Percentiles rank a stretch among this genome's conserved stretches.
Evolutionary conservation across 1,140 invertebrate species (phyloP).

Genomic region (Zaprionus lachaisei): DNA sequence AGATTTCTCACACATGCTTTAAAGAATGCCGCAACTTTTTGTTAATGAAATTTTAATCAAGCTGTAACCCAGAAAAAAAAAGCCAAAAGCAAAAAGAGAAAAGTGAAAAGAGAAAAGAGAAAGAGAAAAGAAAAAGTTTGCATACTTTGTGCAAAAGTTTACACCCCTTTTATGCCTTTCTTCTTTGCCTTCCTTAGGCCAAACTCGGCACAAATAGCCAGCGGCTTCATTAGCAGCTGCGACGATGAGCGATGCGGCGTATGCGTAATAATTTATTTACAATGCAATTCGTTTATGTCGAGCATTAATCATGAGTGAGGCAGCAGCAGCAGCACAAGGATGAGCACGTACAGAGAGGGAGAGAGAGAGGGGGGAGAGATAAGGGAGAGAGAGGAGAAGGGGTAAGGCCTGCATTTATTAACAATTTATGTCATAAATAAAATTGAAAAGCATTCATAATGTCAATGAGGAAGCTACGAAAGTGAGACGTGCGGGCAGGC

Average conservation of each 20-base stretch:
- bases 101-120: constrained; percentile 1
- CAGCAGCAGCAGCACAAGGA: constrained; percentile 24
- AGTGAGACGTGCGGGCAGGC: constrained; percentile 51
- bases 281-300: constrained; percentile 78
- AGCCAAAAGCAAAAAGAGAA: constrained; percentile 30
- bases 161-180: neutral
- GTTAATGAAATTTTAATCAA: constrained; percentile 84
- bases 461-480: constrained; percentile 41
- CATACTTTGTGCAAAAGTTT: constrained; percentile 41
- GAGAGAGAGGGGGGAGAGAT: neutral
- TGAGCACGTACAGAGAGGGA: constrained; percentile 32
- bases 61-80: constrained; percentile 44
- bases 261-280: constrained; percentile 79
- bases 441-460: constrained; percentile 81
- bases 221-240: constrained; percentile 70
- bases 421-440: constrained; percentile 79
- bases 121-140: constrained; percentile 40
- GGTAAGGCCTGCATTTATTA: constrained; percentile 67
- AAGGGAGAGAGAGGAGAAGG: neutral
- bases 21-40: constrained; percentile 79
- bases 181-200: neutral
- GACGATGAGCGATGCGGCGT: constrained; percentile 52
- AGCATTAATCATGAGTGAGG: constrained; percentile 65
- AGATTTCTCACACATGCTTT: constrained; percentile 73
- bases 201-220: constrained; percentile 57